Base-by-base conservation (phyloP, 1,140 invertebrate genomes). In the Pararge aegeria region DNA sequence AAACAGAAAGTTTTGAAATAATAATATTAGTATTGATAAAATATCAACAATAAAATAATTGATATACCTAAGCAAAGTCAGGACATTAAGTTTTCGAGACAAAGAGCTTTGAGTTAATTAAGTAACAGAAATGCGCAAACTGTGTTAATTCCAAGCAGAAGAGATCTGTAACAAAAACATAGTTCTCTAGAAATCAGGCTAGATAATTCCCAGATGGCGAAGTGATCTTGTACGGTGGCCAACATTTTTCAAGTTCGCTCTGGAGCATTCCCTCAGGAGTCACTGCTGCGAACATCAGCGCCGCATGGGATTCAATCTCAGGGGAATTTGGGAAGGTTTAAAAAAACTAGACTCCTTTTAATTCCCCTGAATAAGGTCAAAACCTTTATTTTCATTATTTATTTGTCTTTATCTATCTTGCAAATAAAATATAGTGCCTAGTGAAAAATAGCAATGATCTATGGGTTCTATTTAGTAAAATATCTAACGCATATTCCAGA, bases 241-340 rank as follows among this genome's bases (percentile, higher is more conserved):
- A 73, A 60, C 64, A 72, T 73, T 73, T 80, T 78, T 75, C 72
- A 68, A 78, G 73, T 74, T 75, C 58, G 68, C 70, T 66, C 68
- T 71, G 61, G 63, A 58, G 59, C 46, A 55, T 66, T 82, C 79
- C 82, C 79, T 38, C 60, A 74, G 82, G 84, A 76, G 42, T 50
- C 56, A 55, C 53, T n/a, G n/a, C n/a, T 60, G 66, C 55, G 64
- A 64, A 55, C 52, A 55, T 55, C 58, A 56, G 15, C 64, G 75
- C 66, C 82, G 76, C 83, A 67, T 79, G 85, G 85, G 85, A 87
- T 85, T 89, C 80, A 89, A 89, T 89, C 83, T 87, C 85, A 76
- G 52, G 83, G 83, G 86, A 89, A 89, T 89, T 87, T 58, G 55
- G 66, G 51, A 40, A 64, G 66, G 56, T 34, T 70, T 72, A 87